Evolutionary conservation across 2,113 vertebrate species (phyloP), one percentile per base, ranked within the genome.

Genomic region (Aptenodytes forsteri): DNA sequence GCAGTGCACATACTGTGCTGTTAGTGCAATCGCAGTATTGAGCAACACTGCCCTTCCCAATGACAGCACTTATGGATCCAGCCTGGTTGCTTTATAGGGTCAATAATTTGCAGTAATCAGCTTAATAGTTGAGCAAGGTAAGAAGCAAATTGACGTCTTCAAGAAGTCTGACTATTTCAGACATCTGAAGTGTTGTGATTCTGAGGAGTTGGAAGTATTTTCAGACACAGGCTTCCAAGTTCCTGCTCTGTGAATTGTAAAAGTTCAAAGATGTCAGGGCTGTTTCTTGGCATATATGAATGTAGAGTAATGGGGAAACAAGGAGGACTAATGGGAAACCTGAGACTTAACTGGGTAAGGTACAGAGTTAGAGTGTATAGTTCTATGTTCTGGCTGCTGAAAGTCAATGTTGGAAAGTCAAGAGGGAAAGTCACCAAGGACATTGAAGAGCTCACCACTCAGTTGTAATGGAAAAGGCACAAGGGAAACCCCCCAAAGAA

Each of bases 391-490:
- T 54, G 64, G 17, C 56, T 77, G 49, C 34, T 79, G 46, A 62
- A 89, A 87, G 49, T 25, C 52, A 40, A 0, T 29, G 14, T 18
- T 64, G 73, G 69, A 55, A 82, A 91, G 34, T 47, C 8, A 16
- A 75, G 78, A 78, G 36, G 16, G 29, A 73, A 82, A 78, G 27
- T 49, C 71, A 87, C 32, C 38, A 40, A 77, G 59, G 49, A 19
- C 42, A 25, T 3, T 42, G 46, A 87, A 76, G 34, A 85, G 11
- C 34, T 96, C 47, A 62, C 71, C 70, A 58, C 75, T 96, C 83
- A n/a, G 22, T 40, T 88, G 83, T 67, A 97, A 97, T 78, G 65
- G 59, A 92, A 92, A 94, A 96, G 56, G 72, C 83, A 59, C 64
- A 91, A 89, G 77, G 23, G 7, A 66, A 58, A 46, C 14, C 25